Evolutionary conservation across 2,888 invertebrate species (phyloP), one percentile per base, ranked within the genome.

Genomic region (Euphydryas editha): DNA sequence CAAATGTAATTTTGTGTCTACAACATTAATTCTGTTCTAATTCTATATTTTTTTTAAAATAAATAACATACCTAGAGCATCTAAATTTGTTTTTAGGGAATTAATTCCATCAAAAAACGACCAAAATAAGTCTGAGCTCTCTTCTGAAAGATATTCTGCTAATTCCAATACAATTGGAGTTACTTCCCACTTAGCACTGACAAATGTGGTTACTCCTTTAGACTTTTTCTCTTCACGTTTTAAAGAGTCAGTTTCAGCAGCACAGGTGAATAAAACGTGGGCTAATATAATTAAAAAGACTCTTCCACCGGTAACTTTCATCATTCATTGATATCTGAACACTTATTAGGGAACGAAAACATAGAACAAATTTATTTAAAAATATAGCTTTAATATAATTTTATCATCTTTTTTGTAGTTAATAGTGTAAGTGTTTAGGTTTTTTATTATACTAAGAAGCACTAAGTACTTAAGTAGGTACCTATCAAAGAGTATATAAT

Each of bases 171-270:
- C 94, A 61, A 99, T 90, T 10, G 99, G 99, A 18, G 99, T 98
- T 61, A 96, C 95, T 73, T 95, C 94, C 99, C 99, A 99, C 94
- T 99, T 98, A 1, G 99, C 98, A 87, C 98, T 97, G 44, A 99
- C 95, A 62, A 97, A 94, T 30, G 97, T 96, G 17, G 97, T 97
- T 17, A 98, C 97, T 62, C 97, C 96, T 89, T 97, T 98, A 15
- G 95, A 88, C 82, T 95, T 96, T 76, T 85, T 92, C 72, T 90
- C 90, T 75, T 86, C 85, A 59, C 84, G 79, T 75, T 84, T 88
- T 47, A 75, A 73, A 69, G 75, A 68, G 67, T 88, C 86, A 68
- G 75, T 74, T 76, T 81, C 80, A 51, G 77, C 77, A 61, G 83
- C 82, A 70, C 83, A 77, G 75, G 78, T 76, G 73, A 82, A 72